Conservation (phyloP, 2,113 vertebrate species). For the Pionites leucogaster region DNA sequence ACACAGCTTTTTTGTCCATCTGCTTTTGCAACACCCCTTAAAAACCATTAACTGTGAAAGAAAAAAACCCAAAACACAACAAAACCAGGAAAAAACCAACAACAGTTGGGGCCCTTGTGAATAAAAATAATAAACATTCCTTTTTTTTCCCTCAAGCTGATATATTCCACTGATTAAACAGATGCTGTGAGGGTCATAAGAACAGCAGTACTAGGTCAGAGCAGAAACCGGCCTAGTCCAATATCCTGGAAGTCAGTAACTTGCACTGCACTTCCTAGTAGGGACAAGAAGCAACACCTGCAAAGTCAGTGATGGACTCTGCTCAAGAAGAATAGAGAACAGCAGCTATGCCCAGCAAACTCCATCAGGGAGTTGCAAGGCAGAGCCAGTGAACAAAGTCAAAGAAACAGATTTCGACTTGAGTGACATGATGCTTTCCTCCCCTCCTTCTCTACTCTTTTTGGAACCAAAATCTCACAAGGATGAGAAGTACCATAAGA, state of each 20-base stretch:
- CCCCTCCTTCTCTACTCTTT: not conserved
- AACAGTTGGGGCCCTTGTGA: not conserved
- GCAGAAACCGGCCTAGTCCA: not conserved
- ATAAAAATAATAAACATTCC: not conserved
- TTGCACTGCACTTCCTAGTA: not conserved
- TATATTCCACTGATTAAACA: not conserved
- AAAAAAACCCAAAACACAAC: not conserved
- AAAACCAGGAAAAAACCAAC: not conserved
- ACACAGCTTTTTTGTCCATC: constrained; percentile 44
- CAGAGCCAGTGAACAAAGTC: not conserved
- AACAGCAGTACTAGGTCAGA: not conserved
- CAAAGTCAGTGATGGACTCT: not conserved
- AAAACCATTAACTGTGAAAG: not conserved
- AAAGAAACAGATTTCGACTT: not conserved
- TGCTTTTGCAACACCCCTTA: constrained; percentile 16
- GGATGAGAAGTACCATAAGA: not conserved
- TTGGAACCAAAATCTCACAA: not conserved
- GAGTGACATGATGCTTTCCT: accelerated
- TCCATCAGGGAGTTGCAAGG: not conserved
- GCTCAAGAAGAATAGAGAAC: not conserved
- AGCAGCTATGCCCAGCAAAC: not conserved
- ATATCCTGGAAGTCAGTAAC: not conserved
- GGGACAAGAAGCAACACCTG: not conserved
- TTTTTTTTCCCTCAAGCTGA: not conserved
- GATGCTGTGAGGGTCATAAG: not conserved